These are phyloP conservation scores for Colossoma macropomum DNA, from an alignment of 2,113 vertebrate species.

Conservation along the genomic window DNA sequence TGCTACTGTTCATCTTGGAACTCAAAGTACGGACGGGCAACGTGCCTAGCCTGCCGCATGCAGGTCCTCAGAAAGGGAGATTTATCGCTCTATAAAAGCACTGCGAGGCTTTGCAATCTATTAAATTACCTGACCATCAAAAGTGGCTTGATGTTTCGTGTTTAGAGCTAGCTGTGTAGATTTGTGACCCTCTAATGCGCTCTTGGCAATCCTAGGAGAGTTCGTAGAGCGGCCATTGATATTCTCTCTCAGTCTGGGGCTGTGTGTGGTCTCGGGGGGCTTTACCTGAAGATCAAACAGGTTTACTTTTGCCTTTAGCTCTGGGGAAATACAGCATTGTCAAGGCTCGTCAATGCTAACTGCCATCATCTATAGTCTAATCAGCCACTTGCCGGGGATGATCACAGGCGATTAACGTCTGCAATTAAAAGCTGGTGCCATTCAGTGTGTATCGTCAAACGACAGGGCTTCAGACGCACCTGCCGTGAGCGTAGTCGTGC, in stretches of 20 bases:
- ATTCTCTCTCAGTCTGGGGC: not conserved
- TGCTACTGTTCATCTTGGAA: slow-evolving; percentile 55
- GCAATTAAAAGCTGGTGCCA: not conserved
- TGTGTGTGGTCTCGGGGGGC: not conserved
- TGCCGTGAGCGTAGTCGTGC: not conserved
- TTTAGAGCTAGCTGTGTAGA: slow-evolving; percentile 40
- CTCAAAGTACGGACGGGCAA: slow-evolving; percentile 49
- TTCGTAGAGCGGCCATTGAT: not conserved
- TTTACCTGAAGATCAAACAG: not conserved
- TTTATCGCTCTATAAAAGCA: slow-evolving; percentile 63
- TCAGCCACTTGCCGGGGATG: not conserved
- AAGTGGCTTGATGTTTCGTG: slow-evolving; percentile 45
- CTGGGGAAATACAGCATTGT: not conserved
- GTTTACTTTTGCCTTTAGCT: not conserved
- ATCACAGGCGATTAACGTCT: slow-evolving; percentile 1
- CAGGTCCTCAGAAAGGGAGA: slow-evolving; percentile 51
- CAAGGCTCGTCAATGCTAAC: slow-evolving; percentile 5
- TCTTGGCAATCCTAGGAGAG: not conserved
- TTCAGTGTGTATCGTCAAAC: not conserved
- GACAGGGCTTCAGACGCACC: not conserved
- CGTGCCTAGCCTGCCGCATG: slow-evolving; percentile 27
- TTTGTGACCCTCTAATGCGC: slow-evolving; percentile 14
- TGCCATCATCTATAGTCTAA: not conserved
- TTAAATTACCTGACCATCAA: slow-evolving; percentile 67
- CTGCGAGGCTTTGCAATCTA: slow-evolving; percentile 61